Conservation (phyloP, 2,113 vertebrate genomes). For the Crotalus helleri region DNA sequence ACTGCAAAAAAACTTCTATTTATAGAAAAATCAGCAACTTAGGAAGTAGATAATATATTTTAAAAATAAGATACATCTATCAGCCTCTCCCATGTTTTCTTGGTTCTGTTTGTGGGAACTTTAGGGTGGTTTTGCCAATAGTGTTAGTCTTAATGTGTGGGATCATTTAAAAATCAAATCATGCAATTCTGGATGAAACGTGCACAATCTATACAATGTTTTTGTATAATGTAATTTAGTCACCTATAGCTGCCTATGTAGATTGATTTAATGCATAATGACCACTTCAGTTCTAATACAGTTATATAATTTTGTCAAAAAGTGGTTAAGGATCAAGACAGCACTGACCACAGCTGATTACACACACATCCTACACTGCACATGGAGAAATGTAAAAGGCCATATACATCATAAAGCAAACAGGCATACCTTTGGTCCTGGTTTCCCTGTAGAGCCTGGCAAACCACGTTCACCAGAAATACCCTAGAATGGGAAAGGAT, state of each 20-base stretch:
- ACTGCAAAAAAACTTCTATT: not conserved
- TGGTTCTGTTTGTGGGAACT: not conserved
- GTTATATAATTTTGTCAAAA: not conserved
- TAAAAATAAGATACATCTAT: not conserved
- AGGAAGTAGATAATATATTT: not conserved
- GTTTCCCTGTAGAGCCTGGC: slow-evolving; percentile 80
- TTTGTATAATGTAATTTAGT: not conserved
- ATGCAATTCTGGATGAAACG: not conserved
- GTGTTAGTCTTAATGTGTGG: not conserved
- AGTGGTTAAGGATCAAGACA: not conserved
- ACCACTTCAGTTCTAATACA: not conserved
- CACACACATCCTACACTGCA: not conserved
- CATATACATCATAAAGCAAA: not conserved
- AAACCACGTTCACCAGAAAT: slow-evolving; percentile 79
- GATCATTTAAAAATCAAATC: not conserved
- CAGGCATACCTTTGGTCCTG: slow-evolving; percentile 80
- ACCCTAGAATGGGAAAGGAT: slow-evolving; percentile 62
- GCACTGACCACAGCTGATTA: not conserved
- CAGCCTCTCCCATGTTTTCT: not conserved
- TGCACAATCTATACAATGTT: not conserved
- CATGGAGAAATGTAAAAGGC: not conserved
- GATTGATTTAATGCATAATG: not conserved
- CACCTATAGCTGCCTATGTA: not conserved
- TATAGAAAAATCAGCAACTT: not conserved
- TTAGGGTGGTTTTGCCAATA: not conserved